Evolutionary conservation across 2,888 invertebrate genomes (phyloP), one percentile per base, ranked within the genome.

Genomic region (Byasa hedistus): DNA sequence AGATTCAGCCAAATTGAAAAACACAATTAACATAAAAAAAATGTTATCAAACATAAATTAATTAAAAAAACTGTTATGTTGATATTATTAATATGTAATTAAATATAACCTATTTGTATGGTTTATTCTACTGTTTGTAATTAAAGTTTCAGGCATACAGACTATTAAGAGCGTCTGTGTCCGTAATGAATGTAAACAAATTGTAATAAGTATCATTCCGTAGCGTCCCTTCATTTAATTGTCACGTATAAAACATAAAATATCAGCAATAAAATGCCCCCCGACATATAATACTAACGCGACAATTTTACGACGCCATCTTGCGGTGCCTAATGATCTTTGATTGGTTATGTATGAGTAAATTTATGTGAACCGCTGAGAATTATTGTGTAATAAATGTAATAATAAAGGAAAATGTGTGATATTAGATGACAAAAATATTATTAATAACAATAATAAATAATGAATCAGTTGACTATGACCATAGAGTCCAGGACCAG

Each of bases 231-330:
- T n/a, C 51, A 67, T 64, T 67, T 64, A 67, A 67, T 63, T 67
- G 64, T 60, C 57, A 67, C 59, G 66, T 60, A 67, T 64, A 56
- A 64, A 61, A 57, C 60, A 57, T 64, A 60, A 64, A 61, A 63
- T 63, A 57, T 67, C 64, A 64, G 39, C 59, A 61, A 64, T 67
- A 64, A 67, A 67, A 57, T 60, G 64, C 60, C 56, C 60, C 55
- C 56, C 64, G 52, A 67, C 48, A 57, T 60, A 55, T 61, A 54
- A 64, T 57, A 44, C 56, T 61, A 61, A 68, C 22, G 51, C n/a
- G 58, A 64, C 64, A 58, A 64, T 44, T 64, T 68, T 64, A 68
- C 64, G 68, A 64, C 64, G 64, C 61, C 64, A 61, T 68, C 58
- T 64, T 63, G 64, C 8, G 17, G 27, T n/a, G 27, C 48, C 57